phyloP scores from a whole-genome alignment of 2,113 vertebrate genomes.

The Grammomys dolichurus region DNA sequence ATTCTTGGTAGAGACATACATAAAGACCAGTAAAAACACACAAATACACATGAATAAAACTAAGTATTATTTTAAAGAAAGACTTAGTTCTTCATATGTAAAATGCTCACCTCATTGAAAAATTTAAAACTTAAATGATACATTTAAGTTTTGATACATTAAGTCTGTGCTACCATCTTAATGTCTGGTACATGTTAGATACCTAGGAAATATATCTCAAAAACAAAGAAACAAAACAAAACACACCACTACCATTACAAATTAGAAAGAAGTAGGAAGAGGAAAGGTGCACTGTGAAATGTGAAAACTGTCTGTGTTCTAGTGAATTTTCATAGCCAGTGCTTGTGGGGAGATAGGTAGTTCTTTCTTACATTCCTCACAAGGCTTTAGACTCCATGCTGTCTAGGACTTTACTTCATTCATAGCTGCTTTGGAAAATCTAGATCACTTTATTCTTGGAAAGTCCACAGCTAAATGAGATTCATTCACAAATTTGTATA shows the following conservation, averaged over 20 bases:
- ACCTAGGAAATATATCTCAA: neutral
- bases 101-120: conserved; percentile 12
- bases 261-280: neutral
- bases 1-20: neutral
- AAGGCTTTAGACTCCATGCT: conserved; percentile 11
- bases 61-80: neutral
- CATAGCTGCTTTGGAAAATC: conserved; percentile 7
- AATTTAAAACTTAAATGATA: conserved; percentile 10
- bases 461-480: neutral
- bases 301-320: neutral
- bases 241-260: neutral
- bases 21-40: neutral
- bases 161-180: neutral
- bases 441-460: neutral
- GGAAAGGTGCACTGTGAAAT: neutral
- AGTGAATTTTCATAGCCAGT: neutral
- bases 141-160: neutral
- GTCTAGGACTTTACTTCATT: neutral
- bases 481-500: neutral
- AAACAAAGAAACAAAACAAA: neutral
- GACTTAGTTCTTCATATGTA: conserved; percentile 13
- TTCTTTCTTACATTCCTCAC: neutral
- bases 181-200: neutral
- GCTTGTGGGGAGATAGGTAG: neutral
- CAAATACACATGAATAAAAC: neutral